phyloP scores from a whole-genome alignment of 1,140 invertebrate genomes.

The Zaprionus camerounensis region DNA sequence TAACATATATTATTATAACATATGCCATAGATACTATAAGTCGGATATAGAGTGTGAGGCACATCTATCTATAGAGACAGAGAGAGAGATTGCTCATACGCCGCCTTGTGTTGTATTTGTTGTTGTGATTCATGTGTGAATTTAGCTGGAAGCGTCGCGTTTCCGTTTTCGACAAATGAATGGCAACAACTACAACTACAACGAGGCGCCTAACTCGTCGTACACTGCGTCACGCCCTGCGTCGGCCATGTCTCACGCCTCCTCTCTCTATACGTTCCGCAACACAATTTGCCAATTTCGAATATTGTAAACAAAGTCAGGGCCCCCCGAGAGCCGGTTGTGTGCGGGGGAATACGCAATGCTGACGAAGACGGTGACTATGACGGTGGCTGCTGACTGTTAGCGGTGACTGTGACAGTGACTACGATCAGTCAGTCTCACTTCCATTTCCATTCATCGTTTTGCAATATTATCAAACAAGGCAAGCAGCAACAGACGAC shows the following conservation, averaged over 20 bases:
- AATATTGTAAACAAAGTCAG: constrained; percentile 71
- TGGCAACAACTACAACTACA: constrained; percentile 25
- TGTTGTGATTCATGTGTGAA: constrained; percentile 47
- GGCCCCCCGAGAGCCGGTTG: constrained; percentile 20
- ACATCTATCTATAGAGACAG: constrained; percentile 31
- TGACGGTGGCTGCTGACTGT: too few species aligned
- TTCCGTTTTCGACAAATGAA: constrained; percentile 61
- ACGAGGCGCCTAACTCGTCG: neutral
- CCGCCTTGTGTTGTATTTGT: constrained; percentile 1
- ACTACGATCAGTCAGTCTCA: constrained; percentile 1
- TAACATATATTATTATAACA: constrained; percentile 37
- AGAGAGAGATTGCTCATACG: constrained; percentile 58
- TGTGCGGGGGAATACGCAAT: too few species aligned
- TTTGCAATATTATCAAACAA: constrained; percentile 66
- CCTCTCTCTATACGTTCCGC: neutral
- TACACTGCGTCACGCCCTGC: neutral
- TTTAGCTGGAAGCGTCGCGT: constrained; percentile 64
- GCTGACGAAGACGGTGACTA: too few species aligned
- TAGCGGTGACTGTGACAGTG: constrained; percentile 19
- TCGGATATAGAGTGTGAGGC: constrained; percentile 6
- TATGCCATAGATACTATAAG: neutral
- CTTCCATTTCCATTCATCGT: constrained; percentile 61
- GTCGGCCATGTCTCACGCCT: too few species aligned
- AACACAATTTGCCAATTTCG: constrained; percentile 49
- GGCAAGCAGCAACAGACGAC: neutral